Conservation (phyloP, 2,113 vertebrate species). For the Sisor rabdophorus region DNA sequence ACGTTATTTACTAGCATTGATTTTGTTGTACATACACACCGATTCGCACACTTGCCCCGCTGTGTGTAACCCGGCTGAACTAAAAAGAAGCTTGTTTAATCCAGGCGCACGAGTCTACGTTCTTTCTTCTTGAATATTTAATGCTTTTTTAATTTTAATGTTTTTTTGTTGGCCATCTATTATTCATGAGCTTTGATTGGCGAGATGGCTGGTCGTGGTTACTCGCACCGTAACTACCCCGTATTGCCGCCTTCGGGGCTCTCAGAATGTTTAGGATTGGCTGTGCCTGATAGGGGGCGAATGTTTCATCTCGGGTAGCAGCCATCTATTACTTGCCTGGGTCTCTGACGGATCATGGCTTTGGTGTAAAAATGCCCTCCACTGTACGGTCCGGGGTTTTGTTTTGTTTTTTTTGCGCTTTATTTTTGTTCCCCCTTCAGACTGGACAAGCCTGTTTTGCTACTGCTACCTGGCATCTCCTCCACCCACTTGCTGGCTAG, state of each 20-base stretch:
- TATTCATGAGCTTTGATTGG: constrained; percentile 53
- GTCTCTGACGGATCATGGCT: background rate
- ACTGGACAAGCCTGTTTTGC: background rate
- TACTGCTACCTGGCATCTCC: background rate
- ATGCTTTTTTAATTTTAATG: constrained; percentile 50
- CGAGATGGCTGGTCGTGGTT: constrained; percentile 52
- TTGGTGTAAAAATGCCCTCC: background rate
- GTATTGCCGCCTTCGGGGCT: constrained; percentile 41
- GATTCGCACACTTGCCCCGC: background rate
- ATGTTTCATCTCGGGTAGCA: background rate
- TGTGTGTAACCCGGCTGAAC: background rate
- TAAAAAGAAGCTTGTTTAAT: constrained; percentile 18
- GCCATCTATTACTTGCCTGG: background rate
- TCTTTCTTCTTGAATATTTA: constrained; percentile 47
- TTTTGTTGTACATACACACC: background rate
- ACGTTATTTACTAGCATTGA: background rate
- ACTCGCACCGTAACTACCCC: constrained; percentile 38
- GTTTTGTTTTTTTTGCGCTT: too few species aligned
- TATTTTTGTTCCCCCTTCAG: background rate
- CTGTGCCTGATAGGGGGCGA: constrained; percentile 3
- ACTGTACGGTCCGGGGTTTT: background rate
- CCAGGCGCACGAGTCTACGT: constrained; percentile 4
- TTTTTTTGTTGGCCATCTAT: constrained; percentile 52
- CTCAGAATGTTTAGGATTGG: constrained; percentile 27
- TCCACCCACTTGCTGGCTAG: constrained; percentile 1